Base-by-base conservation (phyloP, 2,113 vertebrate species). In the Burhinus oedicnemus region DNA sequence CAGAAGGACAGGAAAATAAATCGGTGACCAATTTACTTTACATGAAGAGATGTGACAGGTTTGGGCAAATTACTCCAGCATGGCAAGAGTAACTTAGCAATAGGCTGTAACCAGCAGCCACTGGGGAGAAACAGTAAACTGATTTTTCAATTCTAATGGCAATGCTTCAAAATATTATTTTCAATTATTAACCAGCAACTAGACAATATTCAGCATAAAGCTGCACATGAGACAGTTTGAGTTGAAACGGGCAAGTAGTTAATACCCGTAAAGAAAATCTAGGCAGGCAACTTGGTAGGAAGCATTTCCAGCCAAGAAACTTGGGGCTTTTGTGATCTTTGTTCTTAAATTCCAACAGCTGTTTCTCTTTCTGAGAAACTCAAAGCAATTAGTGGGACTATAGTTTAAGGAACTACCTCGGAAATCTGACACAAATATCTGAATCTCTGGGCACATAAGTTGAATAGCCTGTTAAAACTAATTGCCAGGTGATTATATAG, bases 341-440 rank as follows among this genome's bases (percentile, higher is more conserved):
- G 42, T 76, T 87, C 78, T 54, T 83, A 51, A 81, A 93, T 78
- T 71, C 57, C 66, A 72, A 23, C 32, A 78, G 57, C 75, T 94
- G 58, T 86, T 94, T 90, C 89, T 85, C 78, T 78, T 93, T 34
- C 75, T 55, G 49, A 86, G 75, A 71, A 92, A 68, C 49, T 80
- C 65, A 82, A 81, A 90, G 88, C 52, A 34, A 26, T 52, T 65
- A 92, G 32, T 17, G 47, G 29, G 57, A 76, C 34, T 45, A 3
- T 25, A 90, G n/a, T 71, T 79, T 79, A 32, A 83, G 74, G 61
- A 93, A 47, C 65, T 82, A 17, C 36, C 38, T 77, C 49, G 72
- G 87, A 80, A 90, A 87, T 44, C 40, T 4, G 26, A 83, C 86
- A 61, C 40, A 84, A 76, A 26, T 57, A 25, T 52, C 78, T 57